A percentile compares a stretch with the other conserved stretches of the same genome.
phyloP scores from a whole-genome alignment of 2,888 invertebrate species.

The Chymomyza amoena region DNA sequence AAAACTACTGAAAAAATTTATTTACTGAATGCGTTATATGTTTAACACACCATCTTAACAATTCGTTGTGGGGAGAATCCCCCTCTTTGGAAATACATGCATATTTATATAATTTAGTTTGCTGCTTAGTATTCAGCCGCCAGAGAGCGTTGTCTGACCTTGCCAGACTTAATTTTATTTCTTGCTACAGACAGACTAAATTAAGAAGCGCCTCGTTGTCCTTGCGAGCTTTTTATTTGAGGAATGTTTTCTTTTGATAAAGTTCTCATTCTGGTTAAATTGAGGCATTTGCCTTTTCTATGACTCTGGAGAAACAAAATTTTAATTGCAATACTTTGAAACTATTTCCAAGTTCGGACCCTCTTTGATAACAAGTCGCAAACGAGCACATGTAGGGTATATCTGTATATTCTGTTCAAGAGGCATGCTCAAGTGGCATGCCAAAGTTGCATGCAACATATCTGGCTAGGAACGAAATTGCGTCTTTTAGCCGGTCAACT shows the following conservation, averaged over 20 bases:
- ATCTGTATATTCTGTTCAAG: background rate
- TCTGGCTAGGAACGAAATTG: background rate
- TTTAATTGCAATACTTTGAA: background rate
- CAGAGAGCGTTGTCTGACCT: background rate
- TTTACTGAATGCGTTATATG: background rate
- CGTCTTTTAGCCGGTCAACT: background rate
- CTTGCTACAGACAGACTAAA: background rate
- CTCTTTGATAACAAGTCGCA: background rate
- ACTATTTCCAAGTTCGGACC: background rate
- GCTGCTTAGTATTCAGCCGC: background rate
- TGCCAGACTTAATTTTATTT: constrained; percentile 48
- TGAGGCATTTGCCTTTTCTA: background rate
- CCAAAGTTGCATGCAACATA: background rate
- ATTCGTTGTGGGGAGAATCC: no score
- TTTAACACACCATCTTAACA: background rate
- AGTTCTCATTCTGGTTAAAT: constrained; percentile 27
- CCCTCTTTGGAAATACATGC: background rate
- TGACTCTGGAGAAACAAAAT: background rate
- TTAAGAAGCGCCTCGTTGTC: constrained; percentile 15
- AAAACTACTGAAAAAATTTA: background rate
- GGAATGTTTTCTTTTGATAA: constrained; percentile 24
- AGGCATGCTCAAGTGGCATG: background rate
- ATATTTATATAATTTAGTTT: background rate
- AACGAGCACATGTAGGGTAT: background rate
- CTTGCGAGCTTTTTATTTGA: constrained; percentile 13